Percentiles rank a stretch among this genome's conserved stretches.
Conservation (phyloP, 2,797 vertebrate genomes). For the Echeneis naucrates region DNA sequence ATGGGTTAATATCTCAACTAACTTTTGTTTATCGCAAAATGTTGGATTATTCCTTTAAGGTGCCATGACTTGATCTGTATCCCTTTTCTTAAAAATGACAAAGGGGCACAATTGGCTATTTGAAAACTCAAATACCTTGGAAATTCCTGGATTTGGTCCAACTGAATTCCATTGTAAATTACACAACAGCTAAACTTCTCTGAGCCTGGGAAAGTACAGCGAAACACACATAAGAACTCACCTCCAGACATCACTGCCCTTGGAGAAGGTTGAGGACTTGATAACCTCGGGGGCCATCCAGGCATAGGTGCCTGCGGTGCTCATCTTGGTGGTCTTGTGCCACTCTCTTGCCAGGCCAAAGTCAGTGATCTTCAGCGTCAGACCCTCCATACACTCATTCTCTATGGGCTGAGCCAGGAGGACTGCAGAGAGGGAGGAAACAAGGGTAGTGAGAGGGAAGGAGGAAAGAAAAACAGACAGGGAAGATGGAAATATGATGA, state of each 20-base stretch:
- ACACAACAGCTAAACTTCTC: neutral
- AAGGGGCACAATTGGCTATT: neutral
- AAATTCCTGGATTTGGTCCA: neutral
- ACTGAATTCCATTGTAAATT: constrained; percentile 1
- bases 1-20: no score
- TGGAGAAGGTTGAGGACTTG: constrained; percentile 93
- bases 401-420: constrained; percentile 90
- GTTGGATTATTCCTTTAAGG: neutral
- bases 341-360: constrained; percentile 92
- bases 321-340: constrained; percentile 96
- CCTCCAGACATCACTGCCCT: constrained; percentile 95
- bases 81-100: neutral
- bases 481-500: neutral
- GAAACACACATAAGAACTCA: constrained; percentile 58
- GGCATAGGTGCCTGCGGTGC: constrained; percentile 91
- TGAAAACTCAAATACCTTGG: neutral
- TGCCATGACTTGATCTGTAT: neutral
- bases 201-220: neutral
- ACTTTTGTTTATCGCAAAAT: neutral
- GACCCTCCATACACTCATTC: constrained; percentile 88
- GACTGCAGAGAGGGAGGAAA: constrained; percentile 73
- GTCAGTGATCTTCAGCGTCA: constrained; percentile 93
- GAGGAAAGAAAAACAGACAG: neutral
- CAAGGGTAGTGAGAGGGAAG: no score
- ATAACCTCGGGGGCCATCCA: constrained; percentile 96